Percentiles rank a stretch among this genome's conserved stretches.
phyloP scores from a whole-genome alignment of 2,888 invertebrate genomes.

The Asteroscopus sphinx region DNA sequence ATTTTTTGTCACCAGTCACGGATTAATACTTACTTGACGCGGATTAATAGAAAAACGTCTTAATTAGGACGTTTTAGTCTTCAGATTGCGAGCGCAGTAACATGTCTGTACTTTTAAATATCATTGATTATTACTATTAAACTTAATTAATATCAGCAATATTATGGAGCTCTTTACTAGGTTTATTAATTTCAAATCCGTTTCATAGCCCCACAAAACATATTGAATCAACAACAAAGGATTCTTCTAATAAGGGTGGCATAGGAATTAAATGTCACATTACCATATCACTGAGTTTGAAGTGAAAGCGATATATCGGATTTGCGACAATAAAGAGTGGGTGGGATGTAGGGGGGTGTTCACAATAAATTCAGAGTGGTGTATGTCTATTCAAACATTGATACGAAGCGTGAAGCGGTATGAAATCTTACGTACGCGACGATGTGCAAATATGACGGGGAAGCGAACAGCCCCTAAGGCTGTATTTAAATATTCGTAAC shows the following conservation, averaged over 20 bases:
- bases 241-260: constrained; percentile 71
- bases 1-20: too few relatives aligned
- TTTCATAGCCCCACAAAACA: constrained; percentile 41
- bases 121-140: too few relatives aligned
- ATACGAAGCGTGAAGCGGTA: constrained; percentile 81
- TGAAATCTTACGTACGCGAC: constrained; percentile 83
- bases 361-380: constrained; percentile 86
- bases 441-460: constrained; percentile 79
- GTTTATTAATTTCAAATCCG: constrained; percentile 34
- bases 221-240: constrained; percentile 58
- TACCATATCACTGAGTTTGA: constrained; percentile 84
- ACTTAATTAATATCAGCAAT: too few relatives aligned
- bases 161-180: background rate
- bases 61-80: too few relatives aligned
- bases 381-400: constrained; percentile 89
- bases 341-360: constrained; percentile 63
- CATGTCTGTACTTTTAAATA: too few relatives aligned
- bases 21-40: too few relatives aligned
- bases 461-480: constrained; percentile 51
- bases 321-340: constrained; percentile 81
- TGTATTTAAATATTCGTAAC: constrained; percentile 44
- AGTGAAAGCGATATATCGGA: constrained; percentile 87
- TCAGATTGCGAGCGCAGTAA: too few relatives aligned
- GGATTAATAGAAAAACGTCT: too few relatives aligned
- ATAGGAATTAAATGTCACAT: constrained; percentile 87